These are phyloP conservation scores for Cichlasoma orientale DNA, from an alignment of 2,797 vertebrate genomes.

Conservation along the genomic window DNA sequence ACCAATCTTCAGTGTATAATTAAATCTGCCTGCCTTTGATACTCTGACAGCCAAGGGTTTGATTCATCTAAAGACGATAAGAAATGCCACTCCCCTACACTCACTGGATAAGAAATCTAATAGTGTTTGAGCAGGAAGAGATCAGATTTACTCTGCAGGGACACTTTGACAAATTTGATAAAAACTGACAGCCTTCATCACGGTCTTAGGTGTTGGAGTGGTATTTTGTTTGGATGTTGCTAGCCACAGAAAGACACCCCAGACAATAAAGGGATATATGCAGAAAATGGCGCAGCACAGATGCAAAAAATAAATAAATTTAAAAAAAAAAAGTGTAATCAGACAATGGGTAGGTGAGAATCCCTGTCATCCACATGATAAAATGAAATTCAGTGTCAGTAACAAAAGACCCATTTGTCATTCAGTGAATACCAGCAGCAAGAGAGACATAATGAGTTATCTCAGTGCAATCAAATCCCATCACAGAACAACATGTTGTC, in stretches of 20 bases:
- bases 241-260: no score
- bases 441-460: not conserved
- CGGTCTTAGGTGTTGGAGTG: no score
- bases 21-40: not conserved
- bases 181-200: not conserved
- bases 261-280: no score
- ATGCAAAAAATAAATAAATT: not conserved
- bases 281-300: not conserved
- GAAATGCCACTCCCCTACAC: not conserved
- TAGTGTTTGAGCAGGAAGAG: not conserved
- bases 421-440: not conserved
- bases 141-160: not conserved
- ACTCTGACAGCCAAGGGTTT: not conserved
- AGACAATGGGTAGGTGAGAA: not conserved
- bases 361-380: not conserved
- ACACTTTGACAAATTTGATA: not conserved
- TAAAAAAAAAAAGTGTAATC: not conserved
- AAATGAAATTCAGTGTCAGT: not conserved
- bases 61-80: not conserved
- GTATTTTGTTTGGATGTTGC: no score
- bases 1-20: not conserved
- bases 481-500: not conserved
- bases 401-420: not conserved
- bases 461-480: not conserved
- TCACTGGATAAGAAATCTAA: conserved; percentile 2